phyloP scores from a whole-genome alignment of 2,797 vertebrate species.

The Sitta carolinensis region DNA sequence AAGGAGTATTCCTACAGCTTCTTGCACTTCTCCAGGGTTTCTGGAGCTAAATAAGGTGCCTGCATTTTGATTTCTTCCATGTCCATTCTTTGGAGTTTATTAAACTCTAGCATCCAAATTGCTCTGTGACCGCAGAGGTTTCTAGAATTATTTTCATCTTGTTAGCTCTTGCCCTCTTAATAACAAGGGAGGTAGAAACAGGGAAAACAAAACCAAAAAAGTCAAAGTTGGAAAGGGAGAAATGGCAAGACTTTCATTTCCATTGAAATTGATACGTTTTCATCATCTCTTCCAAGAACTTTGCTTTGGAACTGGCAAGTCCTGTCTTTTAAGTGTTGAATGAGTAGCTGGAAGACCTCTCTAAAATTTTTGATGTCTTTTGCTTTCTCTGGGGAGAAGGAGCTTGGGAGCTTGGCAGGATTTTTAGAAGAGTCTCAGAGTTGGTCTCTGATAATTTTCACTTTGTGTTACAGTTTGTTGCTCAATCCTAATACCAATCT shows the following conservation, averaged over 20 bases:
- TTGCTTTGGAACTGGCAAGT: not conserved
- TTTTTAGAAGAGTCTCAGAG: not conserved
- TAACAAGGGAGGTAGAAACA: not conserved
- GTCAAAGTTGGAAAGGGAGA: not conserved
- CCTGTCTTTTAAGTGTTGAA: not conserved
- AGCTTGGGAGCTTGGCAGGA: not conserved
- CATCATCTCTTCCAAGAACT: not conserved
- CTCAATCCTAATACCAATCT: constrained; percentile 11
- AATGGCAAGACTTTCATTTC: not conserved
- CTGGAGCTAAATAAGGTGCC: not conserved
- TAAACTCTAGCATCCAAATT: not conserved
- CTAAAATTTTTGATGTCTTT: not conserved
- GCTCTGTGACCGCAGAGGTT: not conserved
- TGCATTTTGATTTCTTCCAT: not conserved
- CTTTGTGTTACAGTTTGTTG: constrained; percentile 1
- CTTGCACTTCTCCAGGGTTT: not conserved
- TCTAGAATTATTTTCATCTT: not conserved
- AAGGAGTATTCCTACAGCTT: not conserved
- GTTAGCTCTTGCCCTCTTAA: not conserved
- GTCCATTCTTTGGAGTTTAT: not conserved
- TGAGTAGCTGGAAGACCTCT: not conserved
- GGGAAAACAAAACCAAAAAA: not conserved
- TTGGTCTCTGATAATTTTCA: constrained; percentile 15
- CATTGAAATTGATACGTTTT: not conserved
- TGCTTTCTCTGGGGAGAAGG: not conserved